A percentile compares a stretch with the other conserved stretches of the same genome.
Evolutionary conservation across 2,797 vertebrate species (phyloP).

Genomic region (Dicrostonyx torquatus): DNA sequence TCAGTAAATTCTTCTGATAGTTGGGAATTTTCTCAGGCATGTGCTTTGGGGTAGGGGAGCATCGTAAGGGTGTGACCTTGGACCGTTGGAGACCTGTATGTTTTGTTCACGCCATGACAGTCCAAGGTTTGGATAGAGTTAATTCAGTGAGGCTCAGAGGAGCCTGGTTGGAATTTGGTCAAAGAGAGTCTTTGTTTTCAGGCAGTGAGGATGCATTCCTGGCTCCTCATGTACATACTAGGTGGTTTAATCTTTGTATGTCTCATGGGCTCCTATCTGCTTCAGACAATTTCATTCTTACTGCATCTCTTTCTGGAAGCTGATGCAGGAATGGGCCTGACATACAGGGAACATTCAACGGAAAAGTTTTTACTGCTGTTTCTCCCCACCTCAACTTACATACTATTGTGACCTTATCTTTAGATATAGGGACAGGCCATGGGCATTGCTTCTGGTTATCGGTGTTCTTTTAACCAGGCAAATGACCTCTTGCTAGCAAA

Average conservation of each 20-base stretch:
- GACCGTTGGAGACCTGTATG: not conserved
- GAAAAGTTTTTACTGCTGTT: not conserved
- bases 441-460: not conserved
- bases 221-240: no score
- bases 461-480: not conserved
- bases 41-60: not conserved
- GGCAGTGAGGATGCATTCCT: not conserved
- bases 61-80: not conserved
- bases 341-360: not conserved
- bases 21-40: not conserved
- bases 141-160: not conserved
- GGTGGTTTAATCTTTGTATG: not conserved
- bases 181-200: not conserved
- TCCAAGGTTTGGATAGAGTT: not conserved
- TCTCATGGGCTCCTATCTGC: not conserved
- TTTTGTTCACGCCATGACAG: not conserved
- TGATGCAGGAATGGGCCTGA: not conserved
- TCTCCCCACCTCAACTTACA: not conserved
- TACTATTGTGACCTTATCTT: not conserved
- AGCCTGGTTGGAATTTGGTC: not conserved
- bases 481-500: conserved; percentile 4
- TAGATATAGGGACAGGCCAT: not conserved
- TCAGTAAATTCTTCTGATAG: not conserved
- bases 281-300: no score
- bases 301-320: not conserved